Evolutionary conservation across 2,797 vertebrate genomes (phyloP), one percentile per base, ranked within the genome.

Genomic region (Mormyrops boulengeri): DNA sequence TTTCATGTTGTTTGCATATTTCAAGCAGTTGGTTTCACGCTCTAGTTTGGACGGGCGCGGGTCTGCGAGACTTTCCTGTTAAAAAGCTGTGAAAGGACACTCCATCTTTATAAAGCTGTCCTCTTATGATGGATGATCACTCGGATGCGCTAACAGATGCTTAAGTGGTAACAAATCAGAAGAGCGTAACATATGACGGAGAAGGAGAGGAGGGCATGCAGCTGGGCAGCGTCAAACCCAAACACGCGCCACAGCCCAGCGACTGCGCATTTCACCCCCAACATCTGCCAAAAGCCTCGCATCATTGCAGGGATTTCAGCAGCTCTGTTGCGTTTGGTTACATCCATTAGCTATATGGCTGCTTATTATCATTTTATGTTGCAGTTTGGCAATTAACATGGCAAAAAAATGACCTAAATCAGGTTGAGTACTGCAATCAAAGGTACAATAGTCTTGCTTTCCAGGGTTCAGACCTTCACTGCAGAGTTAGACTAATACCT

Each of bases 101-200:
- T 85, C 82, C 82, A 49, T 49, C 82, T 85, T 85, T 50, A 85
- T 85, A 85, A 85, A 85, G 82, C 41, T 85, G 47, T 85, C 82
- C 82, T 50, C 82, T n/a, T 85, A 50, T 85, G 82, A 85, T 85
- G 82, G 82, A 85, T 85, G 82, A 49, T 82, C 77, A 11, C 77
- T 49, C 8, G 41, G 77, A 82, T 47, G 38, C 14, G 38, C 82
- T 85, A 47, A 85, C 82, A 85, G 82, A 85, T 85, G 82, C 82
- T 85, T 85, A 85, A 85, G 82, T 85, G 82, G 82, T 12, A 85
- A 85, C 82, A 50, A 26, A 85, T 85, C 82, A 85, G 44, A 50
- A 50, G 82, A 85, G 82, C 82, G 9, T 85, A 50, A 26, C 41
- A 50, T 50, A 30, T 11, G 47, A 49, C 19, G 41, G n/a, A 85